These are phyloP conservation scores for Lepus americanus DNA, from an alignment of 2,113 vertebrate species.

Conservation along the genomic window DNA sequence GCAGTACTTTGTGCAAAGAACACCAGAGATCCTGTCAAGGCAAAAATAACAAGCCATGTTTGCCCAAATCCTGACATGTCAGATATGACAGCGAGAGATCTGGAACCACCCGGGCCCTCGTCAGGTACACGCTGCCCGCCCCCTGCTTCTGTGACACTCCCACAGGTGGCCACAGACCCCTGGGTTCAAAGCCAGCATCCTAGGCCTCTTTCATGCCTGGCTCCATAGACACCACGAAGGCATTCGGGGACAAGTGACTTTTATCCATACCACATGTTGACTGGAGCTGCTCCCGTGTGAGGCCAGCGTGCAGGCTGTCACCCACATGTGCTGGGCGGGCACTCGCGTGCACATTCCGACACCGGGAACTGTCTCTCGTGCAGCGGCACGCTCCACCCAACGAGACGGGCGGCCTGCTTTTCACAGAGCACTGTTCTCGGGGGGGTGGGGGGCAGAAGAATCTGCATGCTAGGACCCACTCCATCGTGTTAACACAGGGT, in stretches of 20 bases:
- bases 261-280: slow-evolving; percentile 56
- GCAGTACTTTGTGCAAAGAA: background rate
- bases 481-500: background rate
- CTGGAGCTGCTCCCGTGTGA: background rate
- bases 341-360: background rate
- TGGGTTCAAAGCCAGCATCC: slow-evolving; percentile 15
- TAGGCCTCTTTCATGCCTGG: slow-evolving; percentile 10
- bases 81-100: background rate
- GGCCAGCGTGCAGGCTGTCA: background rate
- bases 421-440: background rate
- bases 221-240: slow-evolving; percentile 51
- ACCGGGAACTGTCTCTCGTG: background rate
- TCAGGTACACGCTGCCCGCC: background rate
- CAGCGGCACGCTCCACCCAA: background rate
- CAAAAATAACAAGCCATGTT: background rate
- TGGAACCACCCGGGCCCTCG: background rate
- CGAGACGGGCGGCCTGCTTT: background rate
- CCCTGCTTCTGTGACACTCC: background rate
- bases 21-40: background rate
- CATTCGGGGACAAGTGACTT: slow-evolving; percentile 62
- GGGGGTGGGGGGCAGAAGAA: background rate
- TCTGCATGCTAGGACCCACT: background rate
- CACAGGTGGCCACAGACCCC: slow-evolving; percentile 17
- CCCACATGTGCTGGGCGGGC: slow-evolving; percentile 37
- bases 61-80: slow-evolving; percentile 36